Evolutionary conservation across 2,113 vertebrate species (phyloP), one percentile per base, ranked within the genome.

Genomic region (Psittacus erithacus): DNA sequence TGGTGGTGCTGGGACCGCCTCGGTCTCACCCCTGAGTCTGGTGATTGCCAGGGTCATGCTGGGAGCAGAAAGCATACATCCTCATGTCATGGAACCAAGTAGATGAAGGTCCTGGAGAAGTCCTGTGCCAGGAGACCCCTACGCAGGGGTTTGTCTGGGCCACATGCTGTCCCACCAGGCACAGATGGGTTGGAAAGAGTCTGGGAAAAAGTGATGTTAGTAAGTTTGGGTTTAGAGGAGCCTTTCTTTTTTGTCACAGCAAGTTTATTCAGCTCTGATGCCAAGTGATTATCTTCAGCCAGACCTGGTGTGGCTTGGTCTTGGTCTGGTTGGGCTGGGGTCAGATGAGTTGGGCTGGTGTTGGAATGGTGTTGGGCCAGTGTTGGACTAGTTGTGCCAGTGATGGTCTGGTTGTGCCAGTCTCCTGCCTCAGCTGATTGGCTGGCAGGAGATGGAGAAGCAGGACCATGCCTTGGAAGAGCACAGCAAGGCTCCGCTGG

Each of bases 101-200:
- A 35, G 12, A 6, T 0, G 0, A 13, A 2, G 39, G n/a, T 60
- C 35, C 49, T 1, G 6, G 44, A 27, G 20, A 20, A 44, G 13
- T 24, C 20, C 39, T 0, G 1, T 35, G 44, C 63, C 57, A 27
- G 47, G 39, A 76, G 57, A 7, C 59, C 28, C 50, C 39, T 69
- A n/a, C 60, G n/a, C 33, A 67, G 64, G 18, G 13, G 2, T 69
- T 64, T 76, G 27, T 18, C 27, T 35, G 62, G 29, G 18, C 52
- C 52, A 25, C 1, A 1, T 47, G 46, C 46, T 70, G 39, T 35
- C 49, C 13, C 65, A 70, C 53, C 19, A 41, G 62, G 57, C 41
- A 38, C 11, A 10, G 20, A 19, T 9, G 46, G 38, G 14, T 27
- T 52, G 59, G 24, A 39, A 74, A 27, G 35, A 8, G 8, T 49